Conservation (phyloP, 2,797 vertebrate species). For the Valencia hispanica region DNA sequence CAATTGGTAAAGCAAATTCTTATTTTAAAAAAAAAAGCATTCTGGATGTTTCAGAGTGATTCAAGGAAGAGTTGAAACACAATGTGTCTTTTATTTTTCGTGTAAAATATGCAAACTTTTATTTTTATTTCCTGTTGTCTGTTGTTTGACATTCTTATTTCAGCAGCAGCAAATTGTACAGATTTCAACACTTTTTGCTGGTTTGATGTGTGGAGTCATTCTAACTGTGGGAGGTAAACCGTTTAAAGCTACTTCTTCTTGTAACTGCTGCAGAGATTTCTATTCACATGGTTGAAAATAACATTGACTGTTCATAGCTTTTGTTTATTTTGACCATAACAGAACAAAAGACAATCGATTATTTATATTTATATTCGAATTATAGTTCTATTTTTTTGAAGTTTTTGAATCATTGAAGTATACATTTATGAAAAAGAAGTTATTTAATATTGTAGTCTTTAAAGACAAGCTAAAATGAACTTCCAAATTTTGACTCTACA, state of each 20-base stretch:
- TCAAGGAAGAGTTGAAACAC: conserved; percentile 77
- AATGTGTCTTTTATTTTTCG: conserved; percentile 79
- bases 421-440: conserved; percentile 64
- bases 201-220: conserved; percentile 61
- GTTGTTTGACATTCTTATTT: conserved; percentile 76
- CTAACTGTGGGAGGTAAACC: conserved; percentile 69
- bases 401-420: conserved; percentile 64
- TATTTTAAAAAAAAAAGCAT: conserved; percentile 74
- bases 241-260: conserved; percentile 84
- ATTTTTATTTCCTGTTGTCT: conserved; percentile 76
- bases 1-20: conserved; percentile 77
- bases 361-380: conserved; percentile 81
- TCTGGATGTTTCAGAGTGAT: conserved; percentile 80
- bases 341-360: conserved; percentile 84
- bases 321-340: conserved; percentile 41
- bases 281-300: conserved; percentile 54
- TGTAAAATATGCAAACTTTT: conserved; percentile 83
- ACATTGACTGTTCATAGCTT: conserved; percentile 56
- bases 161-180: conserved; percentile 80
- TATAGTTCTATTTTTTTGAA: conserved; percentile 72
- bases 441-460: conserved; percentile 67
- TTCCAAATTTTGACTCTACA: conserved; percentile 9
- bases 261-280: conserved; percentile 68
- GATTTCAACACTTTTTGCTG: conserved; percentile 70
- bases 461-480: conserved; percentile 50